Evolutionary conservation across 2,888 invertebrate species (phyloP).

Genomic region (Trissonchulus latispiculum): DNA sequence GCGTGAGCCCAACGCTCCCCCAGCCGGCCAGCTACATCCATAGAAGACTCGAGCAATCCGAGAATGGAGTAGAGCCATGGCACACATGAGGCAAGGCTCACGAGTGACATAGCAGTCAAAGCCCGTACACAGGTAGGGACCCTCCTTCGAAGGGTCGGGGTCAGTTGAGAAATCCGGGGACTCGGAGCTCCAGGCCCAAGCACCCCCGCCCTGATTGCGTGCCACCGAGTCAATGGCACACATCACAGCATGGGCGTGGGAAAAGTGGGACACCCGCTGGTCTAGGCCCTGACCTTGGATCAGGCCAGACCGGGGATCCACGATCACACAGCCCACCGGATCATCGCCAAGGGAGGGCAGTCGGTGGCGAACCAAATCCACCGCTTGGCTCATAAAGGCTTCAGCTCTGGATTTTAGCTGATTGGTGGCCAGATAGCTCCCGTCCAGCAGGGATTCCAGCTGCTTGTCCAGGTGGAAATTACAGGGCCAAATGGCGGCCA

Average conservation of each 20-base stretch:
- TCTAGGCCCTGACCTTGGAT: constrained; percentile 57
- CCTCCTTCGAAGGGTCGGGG: background rate
- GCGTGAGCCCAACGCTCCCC: constrained; percentile 23
- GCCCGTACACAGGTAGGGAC: constrained; percentile 69
- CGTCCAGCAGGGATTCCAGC: background rate
- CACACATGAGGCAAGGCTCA: constrained; percentile 88
- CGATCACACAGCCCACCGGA: constrained; percentile 51
- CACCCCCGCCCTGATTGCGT: constrained; percentile 53
- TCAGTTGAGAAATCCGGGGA: constrained; percentile 3
- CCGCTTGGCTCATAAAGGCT: background rate
- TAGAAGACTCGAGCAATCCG: constrained; percentile 71
- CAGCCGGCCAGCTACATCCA: constrained; percentile 24
- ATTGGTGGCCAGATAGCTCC: background rate
- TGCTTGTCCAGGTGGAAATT: background rate
- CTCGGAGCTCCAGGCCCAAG: background rate
- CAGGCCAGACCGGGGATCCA: constrained; percentile 63
- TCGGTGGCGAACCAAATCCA: background rate
- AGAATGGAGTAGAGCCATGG: constrained; percentile 90
- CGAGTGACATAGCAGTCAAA: constrained; percentile 68
- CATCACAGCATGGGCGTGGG: constrained; percentile 75
- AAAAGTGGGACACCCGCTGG: constrained; percentile 47
- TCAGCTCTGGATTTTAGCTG: background rate
- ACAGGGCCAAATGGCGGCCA: background rate
- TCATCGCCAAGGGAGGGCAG: background rate
- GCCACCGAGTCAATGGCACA: constrained; percentile 74